Percentiles rank a stretch among this genome's conserved stretches.
Evolutionary conservation across 2,797 vertebrate species (phyloP).

Genomic region (Hapalemur alaotrensis): DNA sequence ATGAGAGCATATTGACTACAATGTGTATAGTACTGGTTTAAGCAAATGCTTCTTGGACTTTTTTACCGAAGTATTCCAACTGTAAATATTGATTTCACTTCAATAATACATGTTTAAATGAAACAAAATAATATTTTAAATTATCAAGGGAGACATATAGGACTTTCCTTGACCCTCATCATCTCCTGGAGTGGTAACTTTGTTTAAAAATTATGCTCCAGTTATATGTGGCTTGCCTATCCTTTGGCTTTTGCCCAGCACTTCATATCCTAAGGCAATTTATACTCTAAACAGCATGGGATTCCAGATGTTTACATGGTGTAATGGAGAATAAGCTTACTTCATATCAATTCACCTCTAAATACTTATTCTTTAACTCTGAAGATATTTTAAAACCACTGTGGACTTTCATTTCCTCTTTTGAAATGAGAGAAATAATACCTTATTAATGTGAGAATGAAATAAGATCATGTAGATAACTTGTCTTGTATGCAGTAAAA

Average conservation of each 20-base stretch:
- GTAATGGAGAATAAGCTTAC: not conserved
- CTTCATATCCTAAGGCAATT: not conserved
- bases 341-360: not conserved
- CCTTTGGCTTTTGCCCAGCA: not conserved
- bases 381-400: not conserved
- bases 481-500: not conserved
- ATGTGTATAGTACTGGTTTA: not conserved
- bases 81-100: not conserved
- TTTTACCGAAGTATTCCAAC: not conserved
- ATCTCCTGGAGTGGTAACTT: not conserved
- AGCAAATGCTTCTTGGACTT: not conserved
- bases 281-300: not conserved
- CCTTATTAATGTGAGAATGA: not conserved
- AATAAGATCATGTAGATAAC: not conserved
- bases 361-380: not conserved
- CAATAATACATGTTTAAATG: not conserved
- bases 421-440: not conserved
- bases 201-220: not conserved
- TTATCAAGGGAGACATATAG: not conserved
- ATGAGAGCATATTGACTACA: not conserved
- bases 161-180: not conserved
- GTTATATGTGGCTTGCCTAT: not conserved
- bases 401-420: not conserved
- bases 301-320: not conserved
- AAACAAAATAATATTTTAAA: not conserved